Conservation (phyloP, 2,888 invertebrate genomes). For the Acanthosepion pharaonis region DNA sequence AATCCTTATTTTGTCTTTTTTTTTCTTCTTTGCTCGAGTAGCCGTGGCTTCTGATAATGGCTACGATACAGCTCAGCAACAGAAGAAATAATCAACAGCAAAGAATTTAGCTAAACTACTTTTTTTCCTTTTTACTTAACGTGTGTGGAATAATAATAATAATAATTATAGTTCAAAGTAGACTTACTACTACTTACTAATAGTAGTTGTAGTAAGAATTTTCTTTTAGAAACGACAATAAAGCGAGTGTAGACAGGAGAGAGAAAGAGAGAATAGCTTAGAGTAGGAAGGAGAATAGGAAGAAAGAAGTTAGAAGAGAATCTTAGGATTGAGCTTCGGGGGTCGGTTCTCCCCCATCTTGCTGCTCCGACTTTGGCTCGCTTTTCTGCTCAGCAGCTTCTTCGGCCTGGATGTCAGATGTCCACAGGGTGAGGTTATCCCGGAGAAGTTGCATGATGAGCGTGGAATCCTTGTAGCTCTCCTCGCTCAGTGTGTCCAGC, state of each 20-base stretch:
- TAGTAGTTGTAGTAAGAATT: conserved; percentile 33
- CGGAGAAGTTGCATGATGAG: conserved; percentile 99
- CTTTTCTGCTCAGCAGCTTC: conserved; percentile 48
- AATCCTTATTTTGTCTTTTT: conserved; percentile 41
- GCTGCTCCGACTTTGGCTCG: conserved; percentile 44
- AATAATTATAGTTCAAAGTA: conserved; percentile 13
- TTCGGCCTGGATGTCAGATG: conserved; percentile 87
- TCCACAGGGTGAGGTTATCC: conserved; percentile 99
- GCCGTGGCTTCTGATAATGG: conserved; percentile 33
- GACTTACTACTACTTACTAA: conserved; percentile 33
- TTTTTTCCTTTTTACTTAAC: conserved; percentile 34
- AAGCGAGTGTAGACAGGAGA: background rate
- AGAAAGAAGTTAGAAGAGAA: background rate
- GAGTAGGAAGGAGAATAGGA: too few relatives aligned
- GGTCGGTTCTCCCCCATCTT: conserved; percentile 43
- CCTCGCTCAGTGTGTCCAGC: conserved; percentile 96
- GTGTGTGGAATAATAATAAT: conserved; percentile 33
- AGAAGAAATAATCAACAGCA: conserved; percentile 11
- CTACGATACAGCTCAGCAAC: conserved; percentile 33
- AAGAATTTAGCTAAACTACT: conserved; percentile 17
- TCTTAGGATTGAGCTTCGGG: conserved; percentile 38
- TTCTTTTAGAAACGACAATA: conserved; percentile 14
- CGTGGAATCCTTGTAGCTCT: conserved; percentile 97
- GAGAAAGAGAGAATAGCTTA: too few relatives aligned
- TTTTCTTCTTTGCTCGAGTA: conserved; percentile 23